phyloP scores from a whole-genome alignment of 1,140 invertebrate species.

The Sycophila sp. region DNA sequence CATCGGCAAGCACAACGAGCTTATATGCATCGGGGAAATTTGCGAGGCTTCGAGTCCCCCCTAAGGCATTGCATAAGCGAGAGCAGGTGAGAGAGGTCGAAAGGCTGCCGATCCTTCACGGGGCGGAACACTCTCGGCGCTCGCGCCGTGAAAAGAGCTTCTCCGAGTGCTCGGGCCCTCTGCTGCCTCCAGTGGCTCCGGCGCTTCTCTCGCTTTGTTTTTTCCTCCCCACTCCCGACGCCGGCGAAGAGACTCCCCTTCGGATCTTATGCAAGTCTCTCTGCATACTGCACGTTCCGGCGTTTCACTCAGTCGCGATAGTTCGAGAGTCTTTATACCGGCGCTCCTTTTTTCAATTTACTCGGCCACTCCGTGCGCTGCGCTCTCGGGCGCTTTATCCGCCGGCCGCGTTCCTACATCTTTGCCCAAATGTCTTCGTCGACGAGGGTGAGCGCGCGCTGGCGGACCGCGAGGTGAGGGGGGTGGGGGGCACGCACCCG shows the following conservation, averaged over 20 bases:
- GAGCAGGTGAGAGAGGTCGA: not conserved
- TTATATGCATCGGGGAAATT: not conserved
- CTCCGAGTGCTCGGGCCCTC: not conserved
- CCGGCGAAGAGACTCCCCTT: not conserved
- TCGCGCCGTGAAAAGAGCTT: not conserved
- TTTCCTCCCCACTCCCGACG: not conserved
- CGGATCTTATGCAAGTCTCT: not conserved
- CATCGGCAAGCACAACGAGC: not conserved
- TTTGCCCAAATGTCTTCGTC: constrained; percentile 15
- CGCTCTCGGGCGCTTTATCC: not conserved
- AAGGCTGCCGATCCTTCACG: not conserved
- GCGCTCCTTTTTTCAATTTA: constrained; percentile 13
- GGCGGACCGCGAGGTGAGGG: no score
- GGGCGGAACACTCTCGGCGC: not conserved
- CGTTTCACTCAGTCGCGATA: not conserved
- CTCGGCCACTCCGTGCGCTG: not conserved
- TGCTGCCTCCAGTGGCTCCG: not conserved
- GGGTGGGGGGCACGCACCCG: not conserved
- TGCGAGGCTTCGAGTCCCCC: not conserved
- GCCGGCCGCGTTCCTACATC: no score
- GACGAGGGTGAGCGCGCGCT: not conserved
- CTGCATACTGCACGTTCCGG: not conserved
- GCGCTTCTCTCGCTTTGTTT: not conserved
- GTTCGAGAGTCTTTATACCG: not conserved
- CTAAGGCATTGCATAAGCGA: not conserved